These are phyloP conservation scores for Brachyrhaphis roseni DNA, from an alignment of 2,797 vertebrate genomes.

Conservation along the genomic window DNA sequence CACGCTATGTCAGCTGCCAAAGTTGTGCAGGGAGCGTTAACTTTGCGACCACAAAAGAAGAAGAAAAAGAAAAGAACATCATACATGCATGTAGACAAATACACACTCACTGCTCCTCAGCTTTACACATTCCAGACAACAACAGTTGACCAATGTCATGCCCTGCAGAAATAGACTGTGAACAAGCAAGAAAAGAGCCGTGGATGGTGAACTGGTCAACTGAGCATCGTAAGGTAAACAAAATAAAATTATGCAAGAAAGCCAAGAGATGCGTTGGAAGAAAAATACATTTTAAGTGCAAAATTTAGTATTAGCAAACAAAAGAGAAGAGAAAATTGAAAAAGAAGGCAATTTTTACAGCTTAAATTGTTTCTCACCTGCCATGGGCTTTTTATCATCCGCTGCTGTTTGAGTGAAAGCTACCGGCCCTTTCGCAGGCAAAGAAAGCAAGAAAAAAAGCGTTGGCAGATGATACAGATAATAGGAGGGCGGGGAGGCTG, in stretches of 20 bases:
- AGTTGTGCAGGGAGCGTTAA: slow-evolving; percentile 42
- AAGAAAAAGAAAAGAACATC: neutral
- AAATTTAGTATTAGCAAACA: neutral
- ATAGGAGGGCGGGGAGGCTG: slow-evolving; percentile 24
- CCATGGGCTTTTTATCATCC: slow-evolving; percentile 58
- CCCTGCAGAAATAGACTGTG: slow-evolving; percentile 44
- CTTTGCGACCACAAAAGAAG: slow-evolving; percentile 26
- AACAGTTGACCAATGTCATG: slow-evolving; percentile 45
- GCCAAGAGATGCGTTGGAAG: slow-evolving; percentile 6
- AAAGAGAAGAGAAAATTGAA: slow-evolving; percentile 12
- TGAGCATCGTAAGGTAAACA: slow-evolving; percentile 16
- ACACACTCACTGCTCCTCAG: slow-evolving; percentile 20
- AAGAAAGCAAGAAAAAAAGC: slow-evolving; percentile 20
- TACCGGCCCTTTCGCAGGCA: slow-evolving; percentile 49
- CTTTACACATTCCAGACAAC: slow-evolving; percentile 48
- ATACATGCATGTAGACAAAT: slow-evolving; percentile 20
- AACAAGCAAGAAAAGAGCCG: slow-evolving; percentile 21
- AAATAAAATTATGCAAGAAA: slow-evolving; percentile 23
- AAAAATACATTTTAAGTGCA: neutral
- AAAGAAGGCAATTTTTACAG: slow-evolving; percentile 20
- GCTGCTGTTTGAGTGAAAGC: slow-evolving; percentile 53
- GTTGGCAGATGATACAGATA: slow-evolving; percentile 44
- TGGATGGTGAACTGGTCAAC: slow-evolving; percentile 19
- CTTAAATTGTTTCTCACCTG: slow-evolving; percentile 64
- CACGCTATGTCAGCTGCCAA: slow-evolving; percentile 76